phyloP scores from a whole-genome alignment of 2,797 vertebrate genomes.

The Thripadectes ignobilis region DNA sequence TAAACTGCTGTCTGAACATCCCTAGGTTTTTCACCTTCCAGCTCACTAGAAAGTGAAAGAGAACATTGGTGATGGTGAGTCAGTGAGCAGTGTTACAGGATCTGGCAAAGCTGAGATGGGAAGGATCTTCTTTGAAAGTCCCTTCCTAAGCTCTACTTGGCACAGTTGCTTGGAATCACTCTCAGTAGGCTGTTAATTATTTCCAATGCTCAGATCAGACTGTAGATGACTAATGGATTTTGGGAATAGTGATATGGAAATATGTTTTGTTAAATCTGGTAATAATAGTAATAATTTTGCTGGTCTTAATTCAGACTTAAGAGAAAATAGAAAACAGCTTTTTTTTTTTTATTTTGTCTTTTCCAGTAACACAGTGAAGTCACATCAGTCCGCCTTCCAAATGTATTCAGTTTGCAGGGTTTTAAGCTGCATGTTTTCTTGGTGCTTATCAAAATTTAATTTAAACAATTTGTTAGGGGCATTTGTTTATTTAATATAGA shows the following conservation, averaged over 20 bases:
- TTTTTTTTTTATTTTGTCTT: not conserved
- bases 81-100: rapidly evolving
- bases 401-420: not conserved
- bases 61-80: not conserved
- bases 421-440: not conserved
- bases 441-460: not conserved
- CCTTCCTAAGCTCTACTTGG: constrained; percentile 18
- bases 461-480: not conserved
- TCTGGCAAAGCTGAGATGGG: not conserved
- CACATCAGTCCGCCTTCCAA: not conserved
- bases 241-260: constrained; percentile 40
- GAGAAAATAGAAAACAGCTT: not conserved
- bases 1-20: not conserved
- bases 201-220: not conserved
- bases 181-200: not conserved
- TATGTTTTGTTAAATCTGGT: constrained; percentile 33
- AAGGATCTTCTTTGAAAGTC: not conserved
- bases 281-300: constrained; percentile 2
- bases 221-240: constrained; percentile 9
- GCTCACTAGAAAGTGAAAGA: not conserved
- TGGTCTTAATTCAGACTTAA: constrained; percentile 18
- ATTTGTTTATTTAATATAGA: constrained; percentile 14
- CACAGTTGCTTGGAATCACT: not conserved
- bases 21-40: not conserved
- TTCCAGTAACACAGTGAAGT: not conserved